Conservation (phyloP, 2,888 invertebrate species). For the Apamea epomidion region DNA sequence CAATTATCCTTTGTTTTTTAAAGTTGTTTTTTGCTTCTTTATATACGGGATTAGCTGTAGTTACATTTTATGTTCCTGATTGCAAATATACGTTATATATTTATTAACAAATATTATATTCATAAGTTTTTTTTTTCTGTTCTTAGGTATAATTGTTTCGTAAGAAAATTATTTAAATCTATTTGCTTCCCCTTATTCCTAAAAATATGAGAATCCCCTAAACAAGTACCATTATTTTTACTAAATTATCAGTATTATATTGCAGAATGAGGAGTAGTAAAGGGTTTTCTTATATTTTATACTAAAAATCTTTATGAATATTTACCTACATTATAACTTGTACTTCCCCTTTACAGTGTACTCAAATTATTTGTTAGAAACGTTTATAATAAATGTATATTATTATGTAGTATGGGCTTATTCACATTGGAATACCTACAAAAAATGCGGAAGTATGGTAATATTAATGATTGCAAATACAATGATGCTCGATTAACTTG, state of each 20-base stretch:
- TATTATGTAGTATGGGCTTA: constrained; percentile 68
- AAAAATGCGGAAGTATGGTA: background rate
- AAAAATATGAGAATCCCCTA: constrained; percentile 75
- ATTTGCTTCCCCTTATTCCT: constrained; percentile 63
- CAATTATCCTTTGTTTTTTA: background rate
- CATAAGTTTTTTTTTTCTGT: background rate
- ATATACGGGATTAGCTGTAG: background rate
- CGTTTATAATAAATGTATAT: constrained; percentile 73
- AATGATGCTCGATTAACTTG: background rate
- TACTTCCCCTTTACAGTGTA: constrained; percentile 79
- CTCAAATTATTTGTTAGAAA: constrained; percentile 76
- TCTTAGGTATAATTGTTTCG: background rate
- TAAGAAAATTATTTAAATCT: constrained; percentile 18
- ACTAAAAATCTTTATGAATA: constrained; percentile 72
- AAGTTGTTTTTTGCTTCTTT: background rate
- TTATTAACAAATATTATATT: background rate
- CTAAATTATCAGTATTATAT: constrained; percentile 23
- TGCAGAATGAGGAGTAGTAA: constrained; percentile 33
- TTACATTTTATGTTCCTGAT: background rate
- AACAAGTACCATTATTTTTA: constrained; percentile 42
- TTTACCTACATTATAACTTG: constrained; percentile 73
- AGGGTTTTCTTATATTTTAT: constrained; percentile 77
- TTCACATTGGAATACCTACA: constrained; percentile 53
- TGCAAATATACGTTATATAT: background rate
- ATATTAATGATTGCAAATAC: background rate